Evolutionary conservation across 2,888 invertebrate species (phyloP), one percentile per base, ranked within the genome.

Genomic region (Hydraecia micacea): DNA sequence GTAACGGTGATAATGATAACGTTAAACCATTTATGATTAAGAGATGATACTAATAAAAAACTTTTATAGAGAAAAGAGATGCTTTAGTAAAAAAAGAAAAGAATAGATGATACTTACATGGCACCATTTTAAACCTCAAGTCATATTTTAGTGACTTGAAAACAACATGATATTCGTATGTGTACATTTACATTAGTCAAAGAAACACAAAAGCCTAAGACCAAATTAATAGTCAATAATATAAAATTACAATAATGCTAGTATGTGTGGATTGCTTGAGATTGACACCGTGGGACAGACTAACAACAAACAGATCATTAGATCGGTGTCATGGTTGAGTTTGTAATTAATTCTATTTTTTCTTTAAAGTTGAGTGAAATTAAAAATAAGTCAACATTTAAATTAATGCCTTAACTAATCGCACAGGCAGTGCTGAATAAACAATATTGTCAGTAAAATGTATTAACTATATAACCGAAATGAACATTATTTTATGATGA

Each of bases 341-440:
- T 46, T 52, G 52, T 46, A 6, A 71, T 70, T 68, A 28, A 68
- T 60, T 73, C 25, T 68, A 72, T 71, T 65, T 39, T 18, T 65
- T 32, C 49, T 65, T 52, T 58, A 6, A 6, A 36, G 36, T 68
- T 39, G 11, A 75, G 8, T 11, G 58, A 8, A 63, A 85, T 73
- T 81, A 85, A 81, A 83, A 83, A 74, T 74, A 85, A 74, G 82
- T 84, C 73, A 85, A 81, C 86, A 74, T 68, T 83, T 77, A 85
- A 77, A 77, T 74, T 69, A 77, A 85, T 65, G 74, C 36, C 86
- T 71, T 81, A 86, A 82, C 68, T 82, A 81, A 74, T 52, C 25
- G 77, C 86, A 81, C 82, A 73, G 60, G 13, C 36, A 62, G 70
- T 85, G 73, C 73, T 32, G 42, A 52, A 71, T 67, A 63, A 42